Evolutionary conservation across 1,140 invertebrate genomes (phyloP), one percentile per base, ranked within the genome.

Genomic region (Arctopsyche grandis): DNA sequence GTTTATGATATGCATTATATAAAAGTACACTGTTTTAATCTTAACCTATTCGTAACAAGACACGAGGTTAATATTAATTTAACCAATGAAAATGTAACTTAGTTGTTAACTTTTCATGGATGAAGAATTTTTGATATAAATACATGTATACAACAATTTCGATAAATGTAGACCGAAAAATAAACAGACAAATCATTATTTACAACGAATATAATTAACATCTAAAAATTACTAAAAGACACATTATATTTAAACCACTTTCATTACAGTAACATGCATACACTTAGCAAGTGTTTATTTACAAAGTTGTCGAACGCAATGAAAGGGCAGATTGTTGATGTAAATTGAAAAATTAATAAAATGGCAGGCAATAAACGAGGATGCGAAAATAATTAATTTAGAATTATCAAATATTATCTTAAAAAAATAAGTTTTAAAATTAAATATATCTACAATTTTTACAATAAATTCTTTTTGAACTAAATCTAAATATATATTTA

Each of bases 1-100:
- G 38, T 75, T 80, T 78, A 80, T 82, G 81, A 82, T 82, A 82
- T 82, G 81, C 71, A 80, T 78, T 79, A 38, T 43, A 76, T 79
- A 75, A 79, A 74, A 74, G 70, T 74, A 76, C 74, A 76, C 56
- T 76, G 56, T 63, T 63, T 21, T 5, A 76, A 56, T 74, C 71
- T 58, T 56, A 74, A 74, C 5, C 16, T 26, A 56, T 14, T 74
- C 63, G 9, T 66, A 66, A 66, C 63, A 66, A 66, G 63, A 66
- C 63, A 66, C 63, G 24, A 21, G 16, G 5, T 60, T 66, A 66
- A 66, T 21, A 56, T 56, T 16, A n/a, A 56, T 56, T n/a, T 56
- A 10, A 38, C 29, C 29, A 7, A 38, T 38, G 29, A 38, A 38
- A 38, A 7, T 4, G 1, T 38, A 38, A 38, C 29, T 38, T 38